phyloP scores from a whole-genome alignment of 2,113 vertebrate genomes.

The Gnathonemus echidnorhynchus region DNA sequence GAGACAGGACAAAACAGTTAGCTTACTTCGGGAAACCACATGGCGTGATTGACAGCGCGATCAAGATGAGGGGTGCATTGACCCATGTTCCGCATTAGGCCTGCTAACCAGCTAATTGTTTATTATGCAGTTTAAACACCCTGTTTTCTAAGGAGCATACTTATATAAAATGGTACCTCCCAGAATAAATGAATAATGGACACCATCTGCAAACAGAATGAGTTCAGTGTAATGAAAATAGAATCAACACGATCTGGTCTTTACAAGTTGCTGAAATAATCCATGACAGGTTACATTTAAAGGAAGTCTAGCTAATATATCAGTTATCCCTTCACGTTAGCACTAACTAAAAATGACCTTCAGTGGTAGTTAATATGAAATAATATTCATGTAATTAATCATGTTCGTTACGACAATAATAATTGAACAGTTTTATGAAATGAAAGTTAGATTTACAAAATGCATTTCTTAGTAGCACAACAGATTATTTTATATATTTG shows the following conservation, averaged over 20 bases:
- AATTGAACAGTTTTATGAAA: background rate
- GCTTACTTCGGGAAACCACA: background rate
- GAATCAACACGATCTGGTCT: background rate
- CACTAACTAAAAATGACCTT: background rate
- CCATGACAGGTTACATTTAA: background rate
- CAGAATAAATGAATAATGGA: conserved; percentile 34
- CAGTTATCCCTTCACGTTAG: background rate
- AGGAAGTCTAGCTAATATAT: background rate
- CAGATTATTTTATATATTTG: background rate
- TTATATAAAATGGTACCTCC: conserved; percentile 21
- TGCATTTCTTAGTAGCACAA: background rate
- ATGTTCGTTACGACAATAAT: background rate
- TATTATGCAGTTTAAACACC: conserved; percentile 18
- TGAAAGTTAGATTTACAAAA: background rate
- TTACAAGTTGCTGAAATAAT: conserved; percentile 6
- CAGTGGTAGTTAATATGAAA: background rate
- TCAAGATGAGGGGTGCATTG: background rate
- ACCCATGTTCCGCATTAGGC: background rate
- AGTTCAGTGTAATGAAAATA: conserved; percentile 34
- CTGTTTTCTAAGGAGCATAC: background rate
- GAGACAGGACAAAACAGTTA: too few species aligned
- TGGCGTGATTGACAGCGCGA: background rate
- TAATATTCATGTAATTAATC: background rate
- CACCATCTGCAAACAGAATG: conserved; percentile 24
- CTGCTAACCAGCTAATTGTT: background rate